A percentile compares a stretch with the other conserved stretches of the same genome.
These are phyloP conservation scores for Caenorhabditis briggsae DNA, from an alignment of 1,140 invertebrate genomes.

Conservation along the genomic window DNA sequence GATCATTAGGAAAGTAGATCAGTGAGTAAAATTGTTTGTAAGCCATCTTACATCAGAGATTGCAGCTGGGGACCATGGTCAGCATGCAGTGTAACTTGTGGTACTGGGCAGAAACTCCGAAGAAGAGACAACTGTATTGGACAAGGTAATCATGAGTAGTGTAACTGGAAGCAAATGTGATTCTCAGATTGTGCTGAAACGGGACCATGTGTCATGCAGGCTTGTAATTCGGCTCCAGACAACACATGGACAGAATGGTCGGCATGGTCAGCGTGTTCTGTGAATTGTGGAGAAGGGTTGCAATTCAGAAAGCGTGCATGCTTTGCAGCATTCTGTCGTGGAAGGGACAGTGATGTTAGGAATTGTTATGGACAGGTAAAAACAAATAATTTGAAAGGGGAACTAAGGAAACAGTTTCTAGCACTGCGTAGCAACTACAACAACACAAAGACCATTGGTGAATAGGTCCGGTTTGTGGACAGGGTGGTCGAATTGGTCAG, in stretches of 20 bases:
- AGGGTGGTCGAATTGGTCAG: conserved; percentile 16
- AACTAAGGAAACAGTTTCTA: no score
- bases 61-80: conserved; percentile 63
- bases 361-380: conserved; percentile 34
- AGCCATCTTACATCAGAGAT: neutral
- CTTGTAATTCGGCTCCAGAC: conserved; percentile 11
- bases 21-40: neutral
- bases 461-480: conserved; percentile 27
- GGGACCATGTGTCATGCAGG: conserved; percentile 14
- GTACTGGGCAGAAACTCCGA: conserved; percentile 40
- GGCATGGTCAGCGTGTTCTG: conserved; percentile 61
- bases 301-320: conserved; percentile 44
- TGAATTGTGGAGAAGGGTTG: conserved; percentile 44
- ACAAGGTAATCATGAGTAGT: neutral
- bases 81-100: conserved; percentile 61
- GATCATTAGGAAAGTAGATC: conserved; percentile 35
- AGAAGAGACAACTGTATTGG: conserved; percentile 54
- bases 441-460: neutral
- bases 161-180: neutral
- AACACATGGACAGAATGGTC: conserved; percentile 62
- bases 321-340: conserved; percentile 42
- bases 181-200: conserved; percentile 57
- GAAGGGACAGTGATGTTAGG: conserved; percentile 23
- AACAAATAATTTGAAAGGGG: no score
- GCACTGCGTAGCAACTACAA: neutral